Evolutionary conservation across 2,113 vertebrate genomes (phyloP), one percentile per base, ranked within the genome.

Genomic region (Ciconia maguari): DNA sequence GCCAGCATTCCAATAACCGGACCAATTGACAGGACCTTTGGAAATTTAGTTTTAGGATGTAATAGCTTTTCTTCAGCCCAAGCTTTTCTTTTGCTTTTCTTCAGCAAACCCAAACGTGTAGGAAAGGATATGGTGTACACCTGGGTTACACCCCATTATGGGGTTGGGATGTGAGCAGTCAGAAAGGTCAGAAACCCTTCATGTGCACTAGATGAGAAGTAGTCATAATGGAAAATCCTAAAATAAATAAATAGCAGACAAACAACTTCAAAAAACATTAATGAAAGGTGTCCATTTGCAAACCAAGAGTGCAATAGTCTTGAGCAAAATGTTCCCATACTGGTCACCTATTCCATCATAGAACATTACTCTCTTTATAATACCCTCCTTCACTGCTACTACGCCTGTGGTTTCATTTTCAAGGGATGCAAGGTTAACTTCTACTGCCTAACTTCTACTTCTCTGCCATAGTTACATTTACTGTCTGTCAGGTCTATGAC

Each of bases 401-500:
- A 79, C 0, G 4, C 25, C 19, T 22, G 20, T 9, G 19, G 25
- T 46, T 68, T 86, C 14, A 32, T 52, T 90, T 64, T 38, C 66
- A 88, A 48, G 42, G 42, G 60, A 46, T 20, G 10, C 30, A 57
- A 41, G 16, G 20, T 51, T 64, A 65, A 77, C 58, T 66, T 64
- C 36, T 44, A 57, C 20, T 52, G 84, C 11, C 2, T 26, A 44
- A 41, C 3, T 36, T 66, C 46, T 4, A 10, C 25, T 65, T 70
- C 29, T 34, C 69, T 82, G n/a, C 48, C 42, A 54, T 2, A 71
- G 32, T 27, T 16, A 38, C 0, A 0, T 34, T 46, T 52, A 6
- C 6, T 38, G 22, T 34, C 30, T 74, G 21, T 36, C 19, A 72
- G 25, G 4, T 69, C 29, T 26, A n/a, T 8, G 34, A 34, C 62